Evolutionary conservation across 2,888 invertebrate genomes (phyloP).

Genomic region (Ormyrus nitidulus): DNA sequence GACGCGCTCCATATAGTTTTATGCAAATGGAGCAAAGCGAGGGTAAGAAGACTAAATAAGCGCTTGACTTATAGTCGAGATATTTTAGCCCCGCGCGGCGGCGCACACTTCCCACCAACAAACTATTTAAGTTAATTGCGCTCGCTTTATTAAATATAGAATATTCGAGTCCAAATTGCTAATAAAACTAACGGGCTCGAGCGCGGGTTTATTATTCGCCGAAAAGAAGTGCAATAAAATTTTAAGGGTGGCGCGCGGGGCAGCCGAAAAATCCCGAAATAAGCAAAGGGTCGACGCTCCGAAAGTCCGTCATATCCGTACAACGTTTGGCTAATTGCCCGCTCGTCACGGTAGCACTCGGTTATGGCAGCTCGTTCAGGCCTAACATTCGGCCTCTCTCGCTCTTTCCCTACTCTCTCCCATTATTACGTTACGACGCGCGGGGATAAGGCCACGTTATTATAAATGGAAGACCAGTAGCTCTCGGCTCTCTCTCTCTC

Average conservation of each 20-base stretch:
- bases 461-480: constrained; percentile 74
- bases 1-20: neutral
- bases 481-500: constrained; percentile 32
- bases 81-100: constrained; percentile 14
- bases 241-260: neutral
- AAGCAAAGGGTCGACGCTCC: constrained; percentile 41
- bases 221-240: no score
- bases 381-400: constrained; percentile 52
- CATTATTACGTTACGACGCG: constrained; percentile 71
- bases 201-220: no score
- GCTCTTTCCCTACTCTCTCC: constrained; percentile 41
- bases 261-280: constrained; percentile 31
- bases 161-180: no score
- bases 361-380: constrained; percentile 70
- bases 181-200: no score
- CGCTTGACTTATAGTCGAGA: constrained; percentile 28
- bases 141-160: no score
- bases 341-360: constrained; percentile 49
- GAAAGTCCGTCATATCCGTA: constrained; percentile 50
- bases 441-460: constrained; percentile 60
- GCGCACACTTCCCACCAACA: neutral
- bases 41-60: constrained; percentile 1
- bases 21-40: neutral
- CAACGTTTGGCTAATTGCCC: constrained; percentile 66
- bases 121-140: no score